phyloP scores from a whole-genome alignment of 2,888 invertebrate species.

The Sarcophaga rosellei region DNA sequence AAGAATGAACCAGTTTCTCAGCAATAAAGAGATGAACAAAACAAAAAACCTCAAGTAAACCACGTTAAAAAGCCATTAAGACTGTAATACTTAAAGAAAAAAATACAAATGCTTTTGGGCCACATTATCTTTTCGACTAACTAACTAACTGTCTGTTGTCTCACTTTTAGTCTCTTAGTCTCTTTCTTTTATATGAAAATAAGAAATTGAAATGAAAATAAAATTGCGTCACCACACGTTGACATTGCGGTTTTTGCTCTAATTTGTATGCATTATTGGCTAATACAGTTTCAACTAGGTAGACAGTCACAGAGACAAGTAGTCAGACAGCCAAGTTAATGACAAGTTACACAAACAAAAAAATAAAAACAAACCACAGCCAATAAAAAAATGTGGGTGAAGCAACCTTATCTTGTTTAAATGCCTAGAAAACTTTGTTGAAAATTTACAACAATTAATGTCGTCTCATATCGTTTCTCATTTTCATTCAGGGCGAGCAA shows the following conservation, averaged over 20 bases:
- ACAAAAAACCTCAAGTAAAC: neutral
- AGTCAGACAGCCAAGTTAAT: neutral
- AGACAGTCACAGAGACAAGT: too few species aligned
- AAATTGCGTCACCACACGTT: slow-evolving; percentile 68
- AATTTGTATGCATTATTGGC: slow-evolving; percentile 63
- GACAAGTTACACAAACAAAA: slow-evolving; percentile 49
- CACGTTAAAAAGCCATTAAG: too few species aligned
- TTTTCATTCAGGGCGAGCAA: slow-evolving; percentile 25
- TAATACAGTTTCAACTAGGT: too few species aligned
- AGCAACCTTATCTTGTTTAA: slow-evolving; percentile 31
- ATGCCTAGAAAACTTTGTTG: too few species aligned
- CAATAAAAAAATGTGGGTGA: slow-evolving; percentile 61
- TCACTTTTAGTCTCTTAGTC: neutral
- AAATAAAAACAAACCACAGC: neutral
- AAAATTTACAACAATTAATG: too few species aligned
- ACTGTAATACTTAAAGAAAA: too few species aligned
- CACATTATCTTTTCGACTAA: too few species aligned
- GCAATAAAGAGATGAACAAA: neutral
- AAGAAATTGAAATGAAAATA: slow-evolving; percentile 12
- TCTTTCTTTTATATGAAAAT: slow-evolving; percentile 13
- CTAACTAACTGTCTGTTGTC: too few species aligned
- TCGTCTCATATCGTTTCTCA: too few species aligned
- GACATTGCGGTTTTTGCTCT: slow-evolving; percentile 68
- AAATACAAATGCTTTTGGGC: too few species aligned
- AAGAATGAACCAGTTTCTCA: slow-evolving; percentile 50